These are phyloP conservation scores for Tylochromis polylepis DNA, from an alignment of 2,113 vertebrate genomes.

Conservation along the genomic window DNA sequence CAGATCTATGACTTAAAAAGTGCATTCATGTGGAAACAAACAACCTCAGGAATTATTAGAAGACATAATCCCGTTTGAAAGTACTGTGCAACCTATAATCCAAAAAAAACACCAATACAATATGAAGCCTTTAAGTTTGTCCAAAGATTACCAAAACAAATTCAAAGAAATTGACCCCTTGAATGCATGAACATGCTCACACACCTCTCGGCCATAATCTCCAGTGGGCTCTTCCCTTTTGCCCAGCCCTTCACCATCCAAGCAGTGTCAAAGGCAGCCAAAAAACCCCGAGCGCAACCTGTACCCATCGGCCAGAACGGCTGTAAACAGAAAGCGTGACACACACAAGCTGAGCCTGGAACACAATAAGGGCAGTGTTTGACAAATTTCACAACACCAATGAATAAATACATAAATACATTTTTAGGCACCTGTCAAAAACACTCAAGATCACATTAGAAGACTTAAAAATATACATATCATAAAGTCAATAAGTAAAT, in stretches of 20 bases:
- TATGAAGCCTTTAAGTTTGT: neutral
- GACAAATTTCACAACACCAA: neutral
- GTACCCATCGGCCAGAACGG: conserved; percentile 99
- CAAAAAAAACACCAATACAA: neutral
- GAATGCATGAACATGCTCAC: neutral
- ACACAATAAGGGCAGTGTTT: neutral
- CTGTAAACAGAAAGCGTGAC: conserved; percentile 57
- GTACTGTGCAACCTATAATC: neutral
- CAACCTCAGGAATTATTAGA: neutral
- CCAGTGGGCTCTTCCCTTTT: conserved; percentile 78
- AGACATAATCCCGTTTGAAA: neutral
- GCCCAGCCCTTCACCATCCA: conserved; percentile 96
- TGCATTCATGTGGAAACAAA: neutral
- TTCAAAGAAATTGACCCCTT: accelerated
- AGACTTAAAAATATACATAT: neutral
- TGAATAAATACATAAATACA: neutral
- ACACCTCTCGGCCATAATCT: conserved; percentile 90
- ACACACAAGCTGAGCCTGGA: neutral
- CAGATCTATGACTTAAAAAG: neutral
- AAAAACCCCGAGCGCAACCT: conserved; percentile 91
- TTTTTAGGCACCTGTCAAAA: neutral
- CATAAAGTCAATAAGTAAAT: neutral
- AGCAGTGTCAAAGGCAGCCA: conserved; percentile 90
- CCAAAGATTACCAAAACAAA: neutral
- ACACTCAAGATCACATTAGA: neutral